Percentiles rank a stretch among this genome's conserved stretches.
Evolutionary conservation across 1,140 invertebrate genomes (phyloP).

Genomic region (Tetranychus urticae): DNA sequence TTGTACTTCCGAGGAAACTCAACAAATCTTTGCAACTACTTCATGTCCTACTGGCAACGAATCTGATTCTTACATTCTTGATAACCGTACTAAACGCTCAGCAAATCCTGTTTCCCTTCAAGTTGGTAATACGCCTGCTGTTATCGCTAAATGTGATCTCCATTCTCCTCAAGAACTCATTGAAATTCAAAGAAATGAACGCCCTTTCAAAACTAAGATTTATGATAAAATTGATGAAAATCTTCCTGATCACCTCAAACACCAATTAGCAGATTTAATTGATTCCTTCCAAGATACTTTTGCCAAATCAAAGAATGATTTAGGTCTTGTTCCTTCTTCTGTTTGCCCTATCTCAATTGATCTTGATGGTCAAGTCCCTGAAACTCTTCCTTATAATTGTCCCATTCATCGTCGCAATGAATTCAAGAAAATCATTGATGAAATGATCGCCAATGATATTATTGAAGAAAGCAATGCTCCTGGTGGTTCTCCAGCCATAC

Average conservation of each 20-base stretch:
- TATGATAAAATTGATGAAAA: neutral
- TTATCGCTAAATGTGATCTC: no score
- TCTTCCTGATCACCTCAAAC: neutral
- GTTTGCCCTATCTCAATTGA: neutral
- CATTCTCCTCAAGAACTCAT: no score
- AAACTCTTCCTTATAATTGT: neutral
- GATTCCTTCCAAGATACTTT: neutral
- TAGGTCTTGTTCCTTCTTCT: neutral
- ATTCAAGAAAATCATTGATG: neutral
- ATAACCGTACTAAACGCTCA: no score
- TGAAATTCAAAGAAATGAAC: no score
- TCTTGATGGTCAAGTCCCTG: neutral
- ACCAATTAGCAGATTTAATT: neutral
- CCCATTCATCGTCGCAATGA: neutral
- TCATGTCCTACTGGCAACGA: no score
- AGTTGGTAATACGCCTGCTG: no score
- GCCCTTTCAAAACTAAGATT: no score
- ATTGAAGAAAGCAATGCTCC: neutral
- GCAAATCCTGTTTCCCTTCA: no score
- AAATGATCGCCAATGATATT: neutral
- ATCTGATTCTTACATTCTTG: no score
- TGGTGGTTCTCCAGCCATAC: neutral
- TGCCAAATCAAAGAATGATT: neutral
- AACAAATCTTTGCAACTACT: no score
- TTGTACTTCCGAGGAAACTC: no score